Base-by-base conservation (phyloP, 92 coral and sea anemone genomes). In the Palythoa grandiflora region DNA sequence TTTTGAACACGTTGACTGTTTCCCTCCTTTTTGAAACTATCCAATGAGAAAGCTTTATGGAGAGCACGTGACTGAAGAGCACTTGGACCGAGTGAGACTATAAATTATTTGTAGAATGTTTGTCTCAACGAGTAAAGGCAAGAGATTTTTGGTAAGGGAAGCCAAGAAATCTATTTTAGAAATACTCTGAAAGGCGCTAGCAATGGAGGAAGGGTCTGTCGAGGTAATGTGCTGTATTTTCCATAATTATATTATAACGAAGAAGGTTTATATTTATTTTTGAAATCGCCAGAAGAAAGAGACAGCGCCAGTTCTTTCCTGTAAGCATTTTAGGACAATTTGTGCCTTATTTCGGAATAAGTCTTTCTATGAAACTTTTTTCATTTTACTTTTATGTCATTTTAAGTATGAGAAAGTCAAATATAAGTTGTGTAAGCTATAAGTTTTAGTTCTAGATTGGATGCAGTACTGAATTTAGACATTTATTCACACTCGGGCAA, bases 31-130 rank as follows among this genome's bases (percentile, higher is more conserved):
- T 73, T 14, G 60, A 28, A 48, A 50, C 57, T 68, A 85, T 70
- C 98, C 98, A 95, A 95, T 95, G 36, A 81, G 28, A 91, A 78
- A 1, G 38, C 37, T 59, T n/a, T 54, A 38, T 88, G 60, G 9
- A 9, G 36, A n/a, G 52, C 94, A 91, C 87, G 94, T 91, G 94
- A 91, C 83, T 51, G 55, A 68, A 48, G 74, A 19, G 70, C 70
- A 2, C 28, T n/a, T 47, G 44, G 89, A 83, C 68, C 87, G 68
- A 50, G 87, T 87, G 96, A 94, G 93, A 68, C 66, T 77, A 68
- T 85, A 77, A 94, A 93, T 91, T 93, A 93, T 95, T 93, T 91
- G 96, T 95, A 95, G 93, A 89, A 91, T 86, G 87, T 78, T 79
- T 93, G 87, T 77, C 68, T 73, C 85, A 79, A 78, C 61, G 89